Evolutionary conservation across 2,797 vertebrate species (phyloP).

Genomic region (Scolopax rusticola): DNA sequence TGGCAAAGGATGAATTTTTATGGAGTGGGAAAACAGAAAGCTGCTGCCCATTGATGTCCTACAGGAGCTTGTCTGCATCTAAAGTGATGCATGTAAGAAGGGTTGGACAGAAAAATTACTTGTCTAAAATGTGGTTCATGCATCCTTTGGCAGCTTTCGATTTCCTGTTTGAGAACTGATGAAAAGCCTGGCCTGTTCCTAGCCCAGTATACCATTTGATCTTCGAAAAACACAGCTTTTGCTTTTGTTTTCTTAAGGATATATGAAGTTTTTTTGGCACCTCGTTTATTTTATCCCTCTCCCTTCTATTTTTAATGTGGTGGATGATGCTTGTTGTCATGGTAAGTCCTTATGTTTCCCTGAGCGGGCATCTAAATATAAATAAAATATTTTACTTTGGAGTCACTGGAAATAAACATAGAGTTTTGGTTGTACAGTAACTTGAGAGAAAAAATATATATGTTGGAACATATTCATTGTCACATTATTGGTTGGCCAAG

Average conservation of each 20-base stretch:
- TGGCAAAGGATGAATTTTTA: slow-evolving; percentile 53
- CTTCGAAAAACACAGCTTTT: background rate
- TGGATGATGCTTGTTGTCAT: background rate
- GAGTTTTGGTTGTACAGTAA: background rate
- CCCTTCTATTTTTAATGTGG: background rate
- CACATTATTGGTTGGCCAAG: background rate
- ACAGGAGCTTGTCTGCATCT: slow-evolving; percentile 37
- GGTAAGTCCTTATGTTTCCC: background rate
- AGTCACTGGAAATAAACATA: background rate
- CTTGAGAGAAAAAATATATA: background rate
- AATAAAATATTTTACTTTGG: background rate
- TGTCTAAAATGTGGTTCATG: slow-evolving; percentile 18
- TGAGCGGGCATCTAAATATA: background rate
- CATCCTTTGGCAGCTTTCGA: background rate
- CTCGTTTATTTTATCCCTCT: slow-evolving; percentile 14
- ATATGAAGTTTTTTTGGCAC: background rate
- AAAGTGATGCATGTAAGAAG: background rate
- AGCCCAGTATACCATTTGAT: background rate
- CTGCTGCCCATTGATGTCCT: background rate
- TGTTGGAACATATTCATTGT: background rate
- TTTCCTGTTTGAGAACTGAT: slow-evolving; percentile 45
- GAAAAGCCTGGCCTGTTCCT: background rate
- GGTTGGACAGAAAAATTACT: slow-evolving; percentile 26
- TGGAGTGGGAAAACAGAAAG: slow-evolving; percentile 19
- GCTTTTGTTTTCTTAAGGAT: slow-evolving; percentile 34